Conservation (phyloP, 23 tunicate genomes). For the Clavelina lepadiformis region DNA sequence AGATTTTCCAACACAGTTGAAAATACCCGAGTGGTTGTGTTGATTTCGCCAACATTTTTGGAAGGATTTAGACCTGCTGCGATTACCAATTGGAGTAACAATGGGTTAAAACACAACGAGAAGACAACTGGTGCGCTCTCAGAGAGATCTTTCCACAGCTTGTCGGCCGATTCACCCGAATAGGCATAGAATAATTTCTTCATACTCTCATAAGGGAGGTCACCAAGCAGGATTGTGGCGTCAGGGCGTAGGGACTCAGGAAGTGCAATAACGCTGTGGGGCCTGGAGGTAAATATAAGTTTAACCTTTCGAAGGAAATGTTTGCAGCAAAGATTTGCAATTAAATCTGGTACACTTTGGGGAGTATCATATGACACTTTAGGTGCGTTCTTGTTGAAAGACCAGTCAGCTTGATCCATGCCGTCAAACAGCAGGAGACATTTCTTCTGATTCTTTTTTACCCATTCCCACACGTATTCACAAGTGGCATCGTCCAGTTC, state of each 20-base stretch:
- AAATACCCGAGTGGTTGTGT: too few relatives aligned
- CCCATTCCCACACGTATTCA: constrained; percentile 9
- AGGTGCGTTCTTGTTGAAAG: constrained; percentile 5
- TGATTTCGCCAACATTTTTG: too few relatives aligned
- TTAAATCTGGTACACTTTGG: neutral
- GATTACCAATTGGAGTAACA: constrained; percentile 19
- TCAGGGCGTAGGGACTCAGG: constrained; percentile 11
- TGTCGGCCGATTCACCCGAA: neutral
- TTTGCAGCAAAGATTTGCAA: constrained; percentile 12
- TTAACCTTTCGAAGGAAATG: constrained; percentile 11
- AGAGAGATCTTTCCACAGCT: constrained; percentile 10
- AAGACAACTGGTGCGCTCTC: constrained; percentile 3
- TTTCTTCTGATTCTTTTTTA: neutral
- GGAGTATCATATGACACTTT: neutral
- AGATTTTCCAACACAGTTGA: too few relatives aligned
- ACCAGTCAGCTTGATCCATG: constrained; percentile 15
- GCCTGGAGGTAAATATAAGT: constrained; percentile 19
- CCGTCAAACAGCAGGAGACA: constrained; percentile 28
- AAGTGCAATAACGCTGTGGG: constrained; percentile 4
- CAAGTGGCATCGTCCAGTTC: neutral
- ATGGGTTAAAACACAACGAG: constrained; percentile 15
- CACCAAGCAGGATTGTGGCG: constrained; percentile 5
- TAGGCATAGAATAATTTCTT: constrained; percentile 6
- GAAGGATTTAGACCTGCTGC: too few relatives aligned
- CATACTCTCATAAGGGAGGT: constrained; percentile 2